Evolutionary conservation across 1,140 invertebrate genomes (phyloP).

Genomic region (Drosophila hydei): DNA sequence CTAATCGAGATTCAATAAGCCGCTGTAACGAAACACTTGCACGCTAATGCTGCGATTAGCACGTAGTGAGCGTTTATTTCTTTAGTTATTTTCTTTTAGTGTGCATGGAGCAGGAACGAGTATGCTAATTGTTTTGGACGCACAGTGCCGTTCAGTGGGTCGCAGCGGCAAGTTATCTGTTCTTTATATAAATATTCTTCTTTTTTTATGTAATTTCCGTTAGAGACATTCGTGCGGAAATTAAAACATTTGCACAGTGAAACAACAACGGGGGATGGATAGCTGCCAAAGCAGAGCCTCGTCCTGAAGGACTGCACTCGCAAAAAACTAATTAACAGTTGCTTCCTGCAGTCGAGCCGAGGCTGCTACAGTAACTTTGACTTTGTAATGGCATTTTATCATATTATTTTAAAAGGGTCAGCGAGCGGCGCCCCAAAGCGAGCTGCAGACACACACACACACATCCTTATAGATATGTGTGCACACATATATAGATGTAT

Average conservation of each 20-base stretch:
- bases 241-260: slow-evolving; percentile 71
- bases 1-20: slow-evolving; percentile 8
- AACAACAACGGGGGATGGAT: slow-evolving; percentile 36
- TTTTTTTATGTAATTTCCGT: slow-evolving; percentile 73
- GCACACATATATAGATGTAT: slow-evolving; percentile 8
- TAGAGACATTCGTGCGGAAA: slow-evolving; percentile 78
- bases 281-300: slow-evolving; percentile 35
- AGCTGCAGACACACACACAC: too few relatives aligned
- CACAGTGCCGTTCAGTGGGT: not conserved
- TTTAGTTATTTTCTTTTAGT: not conserved
- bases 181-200: slow-evolving; percentile 12
- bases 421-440: not conserved
- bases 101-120: slow-evolving; percentile 6
- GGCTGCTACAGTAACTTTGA: slow-evolving; percentile 60
- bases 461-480: not conserved
- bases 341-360: slow-evolving; percentile 53
- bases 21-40: slow-evolving; percentile 17
- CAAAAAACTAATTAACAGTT: slow-evolving; percentile 78
- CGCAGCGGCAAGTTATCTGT: slow-evolving; percentile 18
- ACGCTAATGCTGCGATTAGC: slow-evolving; percentile 24
- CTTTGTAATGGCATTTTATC: slow-evolving; percentile 71
- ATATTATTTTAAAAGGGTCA: slow-evolving; percentile 66
- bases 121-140: slow-evolving; percentile 44
- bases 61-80: not conserved
- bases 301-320: slow-evolving; percentile 37